phyloP scores from a whole-genome alignment of 2,888 invertebrate species.

The Drosophila formosana region DNA sequence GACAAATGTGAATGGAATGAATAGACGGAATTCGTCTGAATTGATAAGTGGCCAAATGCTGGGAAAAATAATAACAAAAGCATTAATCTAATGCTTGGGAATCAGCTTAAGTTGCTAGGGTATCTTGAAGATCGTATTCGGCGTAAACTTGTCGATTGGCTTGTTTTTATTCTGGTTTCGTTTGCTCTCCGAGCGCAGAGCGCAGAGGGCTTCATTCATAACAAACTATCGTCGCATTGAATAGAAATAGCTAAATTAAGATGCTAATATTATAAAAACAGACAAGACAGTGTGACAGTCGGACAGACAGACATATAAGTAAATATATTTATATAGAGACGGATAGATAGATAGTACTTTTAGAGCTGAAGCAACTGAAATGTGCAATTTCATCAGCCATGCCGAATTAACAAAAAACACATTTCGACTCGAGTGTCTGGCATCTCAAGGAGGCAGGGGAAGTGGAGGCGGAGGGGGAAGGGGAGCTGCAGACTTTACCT shows the following conservation, averaged over 20 bases:
- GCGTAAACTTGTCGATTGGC: constrained; percentile 7
- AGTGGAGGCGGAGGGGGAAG: background rate
- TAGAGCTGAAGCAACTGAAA: constrained; percentile 52
- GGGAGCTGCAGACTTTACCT: constrained; percentile 20
- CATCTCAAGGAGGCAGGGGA: background rate
- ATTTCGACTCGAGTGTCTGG: constrained; percentile 20
- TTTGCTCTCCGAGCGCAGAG: background rate
- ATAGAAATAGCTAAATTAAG: constrained; percentile 49
- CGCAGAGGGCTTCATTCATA: constrained; percentile 58
- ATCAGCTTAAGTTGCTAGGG: background rate
- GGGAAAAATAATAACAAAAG: constrained; percentile 9
- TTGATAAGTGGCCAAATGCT: constrained; percentile 48
- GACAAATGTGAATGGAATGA: constrained; percentile 41
- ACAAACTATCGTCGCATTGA: constrained; percentile 56
- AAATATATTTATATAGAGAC: constrained; percentile 1
- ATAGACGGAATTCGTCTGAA: constrained; percentile 31
- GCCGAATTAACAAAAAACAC: constrained; percentile 31
- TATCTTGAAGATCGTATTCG: constrained; percentile 14
- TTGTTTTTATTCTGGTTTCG: constrained; percentile 6
- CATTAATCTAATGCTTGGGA: constrained; percentile 1
- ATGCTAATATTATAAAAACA: constrained; percentile 40
- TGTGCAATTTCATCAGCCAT: constrained; percentile 74
- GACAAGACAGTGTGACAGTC: background rate
- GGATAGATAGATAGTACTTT: constrained; percentile 12
- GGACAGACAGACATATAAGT: background rate